Evolutionary conservation across 2,113 vertebrate species (phyloP), one percentile per base, ranked within the genome.

Genomic region (Pelodiscus sinensis): DNA sequence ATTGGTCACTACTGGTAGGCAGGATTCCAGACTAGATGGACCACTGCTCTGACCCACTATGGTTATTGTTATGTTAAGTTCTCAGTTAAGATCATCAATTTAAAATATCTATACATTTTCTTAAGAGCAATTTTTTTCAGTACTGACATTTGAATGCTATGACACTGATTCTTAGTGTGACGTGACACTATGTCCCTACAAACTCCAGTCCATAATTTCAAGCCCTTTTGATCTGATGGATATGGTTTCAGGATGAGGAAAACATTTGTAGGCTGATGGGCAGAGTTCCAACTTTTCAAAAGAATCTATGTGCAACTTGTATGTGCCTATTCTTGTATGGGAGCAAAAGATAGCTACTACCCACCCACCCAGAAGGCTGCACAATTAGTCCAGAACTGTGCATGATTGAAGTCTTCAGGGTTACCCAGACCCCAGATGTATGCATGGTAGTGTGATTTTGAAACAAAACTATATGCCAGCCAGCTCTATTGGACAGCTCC

Each of bases 401-500:
- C 9, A 14, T 21, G 3, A 24, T 84, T 55, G 82, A 80, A 57
- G 2, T 18, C 3, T 0, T 89, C 38, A 90, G 73, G 3, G 85
- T 25, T n/a, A 89, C 44, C 83, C 5, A 65, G 29, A 89, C 86
- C 1, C 29, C 3, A 5, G 9, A 24, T 29, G 50, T 79, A 16
- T 82, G 22, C 58, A 86, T 73, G 84, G 38, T 25, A 94, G 4
- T 1, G 0, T 15, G 55, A 79, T 55, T 89, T 29, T 65, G 24
- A 11, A 84, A 38, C 57, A 10, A 2, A 80, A 86, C 80, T 27
- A 8, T 35, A 82, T 18, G 15, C 19, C 65, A n/a, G 19, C 65
- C 16, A 68, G 62, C 62, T 68, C n/a, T 6, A 95, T 0, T 80
- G 94, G 95, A 94, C 91, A 96, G 93, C 93, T 96, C 93, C 71